Evolutionary conservation across 2,888 invertebrate genomes (phyloP), one percentile per base, ranked within the genome.

Genomic region (Brachyopa scutellaris): DNA sequence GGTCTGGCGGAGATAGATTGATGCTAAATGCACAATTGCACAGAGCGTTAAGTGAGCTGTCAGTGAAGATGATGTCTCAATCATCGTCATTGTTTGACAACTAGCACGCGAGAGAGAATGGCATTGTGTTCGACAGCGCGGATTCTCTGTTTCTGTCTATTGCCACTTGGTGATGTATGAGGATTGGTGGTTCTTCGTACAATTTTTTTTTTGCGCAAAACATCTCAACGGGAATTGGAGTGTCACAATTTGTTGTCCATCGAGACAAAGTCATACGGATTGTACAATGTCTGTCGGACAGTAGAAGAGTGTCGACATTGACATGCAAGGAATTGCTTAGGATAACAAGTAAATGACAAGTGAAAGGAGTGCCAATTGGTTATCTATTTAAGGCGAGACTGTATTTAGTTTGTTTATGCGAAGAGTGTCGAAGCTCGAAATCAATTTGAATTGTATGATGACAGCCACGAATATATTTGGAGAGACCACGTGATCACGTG

Each of bases 11-110:
- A 62, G 70, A 76, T 59, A 64, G 64, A 82, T 64, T 40, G 51
- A 36, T 64, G 40, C 55, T 67, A 42, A 80, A 80, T 82, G 80
- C 42, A 53, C 62, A 49, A 62, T 57, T 62, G 74, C 64, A 67
- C 31, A 53, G 26, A 19, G 59, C 70, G 64, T 70, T 70, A 76
- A 82, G 76, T 82, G 76, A 76, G 64, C 80, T 82, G 80, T 82
- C 80, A 82, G 76, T 76, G 53, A 45, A 76, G 69, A 82, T 70
- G 79, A 79, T 73, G 79, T 73, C 79, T 79, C 79, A 79, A 79
- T 79, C 79, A 79, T 79, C 45, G 53, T 73, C 79, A 79, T 79
- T 79, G 79, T 73, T 79, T 79, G 79, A 79, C 79, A 79, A 79
- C 73, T 74, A 73, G 73, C 79, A 79, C 79, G 73, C 79, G 79